Base-by-base conservation (phyloP, 2,888 invertebrate genomes). In the Mylabris sibirica region DNA sequence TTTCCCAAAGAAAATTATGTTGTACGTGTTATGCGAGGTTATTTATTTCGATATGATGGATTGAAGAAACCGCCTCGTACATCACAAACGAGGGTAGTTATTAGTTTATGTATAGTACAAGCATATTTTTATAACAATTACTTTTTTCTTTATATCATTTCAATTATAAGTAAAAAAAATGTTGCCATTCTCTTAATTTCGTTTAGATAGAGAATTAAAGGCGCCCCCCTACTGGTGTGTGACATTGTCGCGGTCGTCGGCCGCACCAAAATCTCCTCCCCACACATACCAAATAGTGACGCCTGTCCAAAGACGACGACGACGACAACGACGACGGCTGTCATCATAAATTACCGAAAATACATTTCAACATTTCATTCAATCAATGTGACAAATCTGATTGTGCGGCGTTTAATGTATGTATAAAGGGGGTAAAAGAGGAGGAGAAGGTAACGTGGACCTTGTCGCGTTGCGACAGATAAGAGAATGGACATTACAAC, bases 201-300 rank as follows among this genome's bases (percentile, higher is more conserved):
- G 2, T 30, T 30, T 30, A 30, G 30, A 30, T n/a, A n/a, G 38
- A 11, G 12, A 14, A 12, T 8, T 38, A 38, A 38, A 38, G 38
- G 41, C 14, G 41, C 41, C 41, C 41, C 41, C 41, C 41, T 14
- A 41, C 41, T 41, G 41, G 41, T 41, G 14, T 38, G 30, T 30
- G 41, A 41, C 41, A 41, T 41, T 41, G 41, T 41, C 41, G 41
- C 41, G 41, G 41, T 41, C 41, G 41, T 41, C 41, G 41, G 41
- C 41, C 41, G 41, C 41, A 14, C n/a, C 11, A 41, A 41, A 41
- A 41, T 41, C 41, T 41, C 41, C 41, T 14, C 41, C 11, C 41
- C 14, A 14, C 14, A 41, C 41, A 41, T 17, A 14, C 41, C 41
- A 14, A 41, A 41, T 41, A 41, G 41, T 41, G 41, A 41, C 41